These are phyloP conservation scores for Propsilocerus akamusi DNA, from an alignment of 1,140 invertebrate genomes.

Conservation along the genomic window DNA sequence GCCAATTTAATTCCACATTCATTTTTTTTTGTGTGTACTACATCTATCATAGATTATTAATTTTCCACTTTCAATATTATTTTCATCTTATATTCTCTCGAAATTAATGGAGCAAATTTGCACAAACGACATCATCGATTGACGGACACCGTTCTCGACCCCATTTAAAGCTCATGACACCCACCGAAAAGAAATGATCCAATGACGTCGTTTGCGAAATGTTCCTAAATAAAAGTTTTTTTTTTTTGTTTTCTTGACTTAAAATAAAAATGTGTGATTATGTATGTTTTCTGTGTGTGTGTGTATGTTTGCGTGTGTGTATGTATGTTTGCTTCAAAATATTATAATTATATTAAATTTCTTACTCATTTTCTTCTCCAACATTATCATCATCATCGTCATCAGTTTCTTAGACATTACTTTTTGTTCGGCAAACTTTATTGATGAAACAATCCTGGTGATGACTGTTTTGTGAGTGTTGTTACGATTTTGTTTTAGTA, in stretches of 20 bases:
- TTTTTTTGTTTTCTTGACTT: not conserved
- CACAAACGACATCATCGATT: no score
- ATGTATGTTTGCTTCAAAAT: not conserved
- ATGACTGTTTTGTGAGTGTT: no score
- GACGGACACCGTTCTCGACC: no score
- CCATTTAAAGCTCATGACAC: no score
- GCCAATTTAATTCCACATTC: no score
- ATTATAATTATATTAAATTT: conserved; percentile 2
- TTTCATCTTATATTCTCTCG: not conserved
- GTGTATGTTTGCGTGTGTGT: not conserved
- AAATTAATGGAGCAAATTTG: no score
- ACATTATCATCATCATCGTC: not conserved
- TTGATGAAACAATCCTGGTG: no score
- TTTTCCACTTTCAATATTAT: conserved; percentile 2
- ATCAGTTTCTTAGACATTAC: not conserved
- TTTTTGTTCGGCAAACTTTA: not conserved
- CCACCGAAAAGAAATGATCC: no score
- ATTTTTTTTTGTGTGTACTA: not conserved
- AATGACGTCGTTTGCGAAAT: no score
- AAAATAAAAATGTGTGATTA: not conserved
- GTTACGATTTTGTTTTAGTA: no score
- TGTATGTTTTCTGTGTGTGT: not conserved
- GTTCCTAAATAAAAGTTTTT: no score
- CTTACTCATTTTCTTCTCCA: not conserved
- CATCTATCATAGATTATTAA: conserved; percentile 4